phyloP scores from a whole-genome alignment of 2,888 invertebrate genomes.

The Epiblema foenella region DNA sequence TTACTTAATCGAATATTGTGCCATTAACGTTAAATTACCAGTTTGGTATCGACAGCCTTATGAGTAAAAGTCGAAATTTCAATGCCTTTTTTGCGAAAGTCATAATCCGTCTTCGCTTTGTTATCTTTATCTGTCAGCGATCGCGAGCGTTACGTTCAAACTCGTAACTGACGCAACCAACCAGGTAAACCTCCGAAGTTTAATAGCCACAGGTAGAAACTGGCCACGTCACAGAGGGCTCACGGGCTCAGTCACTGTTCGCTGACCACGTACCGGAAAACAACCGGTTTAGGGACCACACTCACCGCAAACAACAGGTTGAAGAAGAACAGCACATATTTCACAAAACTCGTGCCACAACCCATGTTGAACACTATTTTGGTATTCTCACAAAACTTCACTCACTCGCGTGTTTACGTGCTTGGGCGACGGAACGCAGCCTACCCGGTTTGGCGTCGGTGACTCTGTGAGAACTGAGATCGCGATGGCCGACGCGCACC shows the following conservation, averaged over 20 bases:
- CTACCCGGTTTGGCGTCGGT: slow-evolving; percentile 56
- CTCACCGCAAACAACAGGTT: slow-evolving; percentile 92
- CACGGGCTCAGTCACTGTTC: slow-evolving; percentile 59
- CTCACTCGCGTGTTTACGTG: slow-evolving; percentile 74
- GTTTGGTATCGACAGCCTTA: background rate
- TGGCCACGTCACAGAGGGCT: slow-evolving; percentile 38
- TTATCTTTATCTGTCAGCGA: background rate
- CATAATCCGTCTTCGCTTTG: background rate
- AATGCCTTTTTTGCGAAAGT: background rate
- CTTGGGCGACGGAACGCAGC: slow-evolving; percentile 52
- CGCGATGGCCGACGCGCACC: slow-evolving; percentile 72
- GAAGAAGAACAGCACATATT: slow-evolving; percentile 92
- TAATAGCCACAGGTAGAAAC: slow-evolving; percentile 41
- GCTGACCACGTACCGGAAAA: slow-evolving; percentile 71
- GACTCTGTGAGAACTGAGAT: slow-evolving; percentile 51
- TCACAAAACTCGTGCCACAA: slow-evolving; percentile 91
- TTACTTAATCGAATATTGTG: background rate
- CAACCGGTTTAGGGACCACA: slow-evolving; percentile 78
- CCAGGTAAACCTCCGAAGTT: slow-evolving; percentile 24
- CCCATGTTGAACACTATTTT: slow-evolving; percentile 81
- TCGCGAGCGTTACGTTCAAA: slow-evolving; percentile 42
- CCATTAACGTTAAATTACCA: background rate
- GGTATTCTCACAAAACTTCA: slow-evolving; percentile 68
- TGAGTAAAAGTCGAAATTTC: background rate
- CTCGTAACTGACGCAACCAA: slow-evolving; percentile 32